These are phyloP conservation scores for Euwallacea similis DNA, from an alignment of 1,140 invertebrate genomes.

Conservation along the genomic window DNA sequence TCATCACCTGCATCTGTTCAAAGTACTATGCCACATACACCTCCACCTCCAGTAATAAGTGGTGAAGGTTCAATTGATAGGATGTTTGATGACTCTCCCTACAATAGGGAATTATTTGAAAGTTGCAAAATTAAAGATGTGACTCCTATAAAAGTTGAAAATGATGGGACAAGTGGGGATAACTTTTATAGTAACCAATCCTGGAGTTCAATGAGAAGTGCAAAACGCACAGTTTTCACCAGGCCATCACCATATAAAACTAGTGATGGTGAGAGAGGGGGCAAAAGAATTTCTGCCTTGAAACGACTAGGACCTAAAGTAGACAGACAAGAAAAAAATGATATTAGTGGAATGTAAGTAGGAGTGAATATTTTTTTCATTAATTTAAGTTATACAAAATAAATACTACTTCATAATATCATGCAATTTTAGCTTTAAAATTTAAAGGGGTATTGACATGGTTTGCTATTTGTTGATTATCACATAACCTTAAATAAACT, in stretches of 20 bases:
- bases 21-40: constrained; percentile 6
- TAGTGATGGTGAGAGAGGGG: constrained; percentile 6
- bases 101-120: constrained; percentile 37
- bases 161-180: constrained; percentile 13
- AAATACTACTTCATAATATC: neutral
- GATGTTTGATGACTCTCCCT: constrained; percentile 34
- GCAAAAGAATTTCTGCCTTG: constrained; percentile 14
- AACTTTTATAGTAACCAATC: constrained; percentile 17
- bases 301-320: constrained; percentile 27
- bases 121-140: constrained; percentile 31
- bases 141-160: constrained; percentile 24
- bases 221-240: constrained; percentile 37
- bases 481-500: too few relatives aligned
- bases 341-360: neutral
- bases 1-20: neutral
- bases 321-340: constrained; percentile 5
- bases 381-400: neutral
- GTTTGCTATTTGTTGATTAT: too few relatives aligned
- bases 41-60: constrained; percentile 13
- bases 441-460: too few relatives aligned
- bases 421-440: too few relatives aligned
- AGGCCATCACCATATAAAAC: constrained; percentile 36
- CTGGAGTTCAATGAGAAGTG: constrained; percentile 39
- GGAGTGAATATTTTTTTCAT: neutral
- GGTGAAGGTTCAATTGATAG: constrained; percentile 6